Percentiles rank a stretch among this genome's conserved stretches.
These are phyloP conservation scores for Mesochorus sp. DNA, from an alignment of 2,888 invertebrate species.

Conservation along the genomic window DNA sequence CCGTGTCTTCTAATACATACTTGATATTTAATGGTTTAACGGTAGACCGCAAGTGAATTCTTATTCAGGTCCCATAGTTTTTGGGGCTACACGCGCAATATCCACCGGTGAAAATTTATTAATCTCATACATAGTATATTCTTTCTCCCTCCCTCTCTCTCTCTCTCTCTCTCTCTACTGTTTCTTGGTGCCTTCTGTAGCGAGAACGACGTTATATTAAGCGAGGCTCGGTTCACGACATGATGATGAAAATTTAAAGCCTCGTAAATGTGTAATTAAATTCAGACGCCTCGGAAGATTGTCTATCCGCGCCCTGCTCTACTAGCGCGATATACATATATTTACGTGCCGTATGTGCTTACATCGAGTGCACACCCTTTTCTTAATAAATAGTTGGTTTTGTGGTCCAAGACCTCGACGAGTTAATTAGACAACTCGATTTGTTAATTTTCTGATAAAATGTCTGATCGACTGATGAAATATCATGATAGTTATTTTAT, in stretches of 20 bases:
- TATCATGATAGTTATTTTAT: no score
- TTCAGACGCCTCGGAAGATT: conserved; percentile 52
- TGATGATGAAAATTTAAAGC: conserved; percentile 59
- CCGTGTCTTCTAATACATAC: no score
- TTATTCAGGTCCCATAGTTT: neutral
- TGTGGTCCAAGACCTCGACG: conserved; percentile 10
- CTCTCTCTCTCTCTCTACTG: neutral
- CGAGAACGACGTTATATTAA: conserved; percentile 37
- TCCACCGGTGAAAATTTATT: conserved; percentile 55
- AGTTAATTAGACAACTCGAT: no score
- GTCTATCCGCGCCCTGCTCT: conserved; percentile 9
- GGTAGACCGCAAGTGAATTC: neutral
- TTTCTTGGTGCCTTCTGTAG: neutral
- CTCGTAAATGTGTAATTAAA: conserved; percentile 65
- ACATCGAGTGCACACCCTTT: conserved; percentile 6
- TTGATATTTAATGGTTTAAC: neutral
- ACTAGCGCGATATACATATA: neutral
- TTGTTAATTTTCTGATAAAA: no score
- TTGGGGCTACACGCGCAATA: conserved; percentile 1
- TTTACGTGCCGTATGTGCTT: neutral
- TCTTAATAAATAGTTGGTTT: conserved; percentile 44
- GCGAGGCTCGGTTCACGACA: conserved; percentile 19
- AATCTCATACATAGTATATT: conserved; percentile 61
- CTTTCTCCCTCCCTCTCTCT: conserved; percentile 1
- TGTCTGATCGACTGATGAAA: no score